Evolutionary conservation across 2,113 vertebrate genomes (phyloP).

Genomic region (Ceyx cyanopectus): DNA sequence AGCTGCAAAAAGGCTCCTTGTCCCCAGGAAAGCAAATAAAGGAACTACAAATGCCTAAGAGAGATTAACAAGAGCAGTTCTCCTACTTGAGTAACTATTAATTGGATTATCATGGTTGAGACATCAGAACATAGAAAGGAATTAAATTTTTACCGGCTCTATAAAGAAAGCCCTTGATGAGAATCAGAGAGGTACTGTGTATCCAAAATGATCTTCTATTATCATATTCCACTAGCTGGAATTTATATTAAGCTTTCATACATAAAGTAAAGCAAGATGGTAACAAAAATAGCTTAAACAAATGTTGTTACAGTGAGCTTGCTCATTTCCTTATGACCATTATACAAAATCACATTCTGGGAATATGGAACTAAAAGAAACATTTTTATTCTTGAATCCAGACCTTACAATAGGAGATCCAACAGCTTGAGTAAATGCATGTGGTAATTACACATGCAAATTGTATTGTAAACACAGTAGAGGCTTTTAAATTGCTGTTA

Average conservation of each 20-base stretch:
- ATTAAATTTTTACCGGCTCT: neutral
- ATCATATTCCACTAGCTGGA: neutral
- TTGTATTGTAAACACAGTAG: neutral
- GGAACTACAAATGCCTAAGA: neutral
- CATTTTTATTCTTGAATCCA: neutral
- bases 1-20: neutral
- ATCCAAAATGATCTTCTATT: neutral
- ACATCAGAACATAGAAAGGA: neutral
- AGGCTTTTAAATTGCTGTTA: constrained; percentile 6
- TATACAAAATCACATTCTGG: neutral
- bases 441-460: neutral
- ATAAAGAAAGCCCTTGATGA: neutral
- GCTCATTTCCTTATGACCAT: neutral
- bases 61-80: neutral
- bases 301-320: neutral
- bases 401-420: neutral
- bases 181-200: neutral
- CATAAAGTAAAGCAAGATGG: neutral
- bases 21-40: neutral
- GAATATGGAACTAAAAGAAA: neutral
- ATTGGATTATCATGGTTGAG: neutral
- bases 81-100: neutral
- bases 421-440: neutral
- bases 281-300: neutral
- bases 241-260: neutral